Evolutionary conservation across 2,797 vertebrate genomes (phyloP).

Genomic region (Sarcophilus harrisii): DNA sequence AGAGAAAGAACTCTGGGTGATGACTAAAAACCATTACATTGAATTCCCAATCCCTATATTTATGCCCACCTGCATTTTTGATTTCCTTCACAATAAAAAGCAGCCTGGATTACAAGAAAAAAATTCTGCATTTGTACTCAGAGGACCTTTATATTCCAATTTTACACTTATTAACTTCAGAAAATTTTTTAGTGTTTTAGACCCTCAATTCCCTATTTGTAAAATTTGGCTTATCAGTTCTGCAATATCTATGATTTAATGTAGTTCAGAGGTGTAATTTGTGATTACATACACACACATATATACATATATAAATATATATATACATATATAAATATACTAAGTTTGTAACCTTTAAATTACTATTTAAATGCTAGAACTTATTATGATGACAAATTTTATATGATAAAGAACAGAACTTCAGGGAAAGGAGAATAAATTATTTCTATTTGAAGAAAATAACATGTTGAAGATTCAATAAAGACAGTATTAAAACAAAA

Average conservation of each 20-base stretch:
- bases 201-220: neutral
- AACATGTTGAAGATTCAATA: neutral
- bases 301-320: no score
- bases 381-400: neutral
- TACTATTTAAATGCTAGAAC: neutral
- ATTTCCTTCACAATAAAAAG: neutral
- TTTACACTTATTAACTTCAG: neutral
- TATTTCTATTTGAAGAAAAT: neutral
- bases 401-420: neutral
- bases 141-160: neutral
- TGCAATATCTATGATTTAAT: no score
- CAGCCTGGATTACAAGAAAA: neutral
- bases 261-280: no score
- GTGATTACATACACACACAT: no score
- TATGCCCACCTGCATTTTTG: no score
- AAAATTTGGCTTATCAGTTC: neutral
- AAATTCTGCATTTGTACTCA: neutral
- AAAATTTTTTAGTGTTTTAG: neutral
- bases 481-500: neutral
- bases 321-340: no score
- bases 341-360: neutral
- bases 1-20: no score
- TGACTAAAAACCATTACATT: no score
- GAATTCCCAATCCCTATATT: no score
- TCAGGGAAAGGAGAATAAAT: neutral